A percentile compares a stretch with the other conserved stretches of the same genome.
These are phyloP conservation scores for Stegophylla sp. DNA, from an alignment of 2,888 invertebrate genomes.

Conservation along the genomic window DNA sequence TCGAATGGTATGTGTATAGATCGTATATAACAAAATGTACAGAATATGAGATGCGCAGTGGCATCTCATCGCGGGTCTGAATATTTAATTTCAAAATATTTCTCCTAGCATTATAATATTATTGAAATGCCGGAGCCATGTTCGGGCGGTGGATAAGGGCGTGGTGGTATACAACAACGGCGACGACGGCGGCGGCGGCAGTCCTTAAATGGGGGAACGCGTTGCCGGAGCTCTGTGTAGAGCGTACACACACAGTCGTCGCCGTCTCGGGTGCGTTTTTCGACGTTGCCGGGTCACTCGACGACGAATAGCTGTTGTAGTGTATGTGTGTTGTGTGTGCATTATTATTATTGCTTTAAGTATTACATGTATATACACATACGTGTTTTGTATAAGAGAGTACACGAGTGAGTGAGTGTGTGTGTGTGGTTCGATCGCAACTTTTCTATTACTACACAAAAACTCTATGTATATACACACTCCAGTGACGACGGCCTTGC, in stretches of 20 bases:
- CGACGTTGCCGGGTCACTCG: conserved; percentile 55
- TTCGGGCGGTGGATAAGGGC: conserved; percentile 41
- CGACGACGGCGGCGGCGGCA: not conserved
- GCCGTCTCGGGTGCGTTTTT: conserved; percentile 52
- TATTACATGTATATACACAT: not conserved
- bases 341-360: conserved; percentile 30
- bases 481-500: conserved; percentile 39
- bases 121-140: conserved; percentile 49
- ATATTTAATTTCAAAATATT: conserved; percentile 47
- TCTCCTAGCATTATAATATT: conserved; percentile 11
- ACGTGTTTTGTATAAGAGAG: not conserved
- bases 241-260: not conserved
- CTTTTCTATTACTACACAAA: conserved; percentile 42
- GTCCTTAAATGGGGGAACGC: conserved; percentile 59
- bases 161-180: conserved; percentile 24
- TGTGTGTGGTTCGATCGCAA: conserved; percentile 10
- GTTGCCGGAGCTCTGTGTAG: conserved; percentile 29
- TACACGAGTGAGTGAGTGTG: not conserved
- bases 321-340: not conserved
- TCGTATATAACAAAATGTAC: not conserved
- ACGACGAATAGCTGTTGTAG: conserved; percentile 38
- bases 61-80: not conserved
- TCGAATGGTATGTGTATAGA: not conserved
- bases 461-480: not conserved
- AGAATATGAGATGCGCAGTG: not conserved